Base-by-base conservation (phyloP, 92 coral and sea anemone genomes). In the Micromussa lordhowensis region DNA sequence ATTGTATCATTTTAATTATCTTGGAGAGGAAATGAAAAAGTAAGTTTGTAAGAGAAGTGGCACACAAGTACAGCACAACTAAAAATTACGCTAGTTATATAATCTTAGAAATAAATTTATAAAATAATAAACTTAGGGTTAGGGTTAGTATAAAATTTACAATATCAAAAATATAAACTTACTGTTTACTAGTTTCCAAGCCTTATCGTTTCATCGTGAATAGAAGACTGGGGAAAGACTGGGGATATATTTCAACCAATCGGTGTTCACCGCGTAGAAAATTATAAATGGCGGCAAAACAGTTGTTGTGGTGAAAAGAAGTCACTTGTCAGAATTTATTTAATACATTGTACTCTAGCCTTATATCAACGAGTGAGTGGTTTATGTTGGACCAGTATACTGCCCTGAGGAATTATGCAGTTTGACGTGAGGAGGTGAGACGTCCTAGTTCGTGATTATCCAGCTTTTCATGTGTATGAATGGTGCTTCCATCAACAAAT, bases 351-450 rank as follows among this genome's bases (percentile, higher is more conserved):
- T 63, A n/a, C 4, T 2, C 51, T 0, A 44, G 51, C 51, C 72
- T 38, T 16, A 16, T 34, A 34, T 19, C 24, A 0, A 34, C 29
- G 78, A 73, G n/a, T 73, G 78, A 73, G 5, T 73, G 51, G 28
- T 73, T 21, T 53, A 64, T 15, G 22, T 38, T 32, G 40, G 61
- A 19, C 73, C 44, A 26, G 48, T 82, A 70, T 28, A 58, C 55
- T n/a, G 61, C 24, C 35, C 28, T 24, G 81, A 85, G 61, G 59
- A 75, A 91, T 51, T 22, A 95, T 95, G 98, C 98, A 95, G 92
- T 95, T 95, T 48, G 98, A 95, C 78, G 95, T 95, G 51, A 86
- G 98, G 75, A 95, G 98, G 98, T 95, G 85, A 57, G 96, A 66
- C 24, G 48, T 77, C 48, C 48, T 35, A 2, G 6, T 72, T 53